These are phyloP conservation scores for Nibea albiflora DNA, from an alignment of 2,113 vertebrate species.

Conservation along the genomic window DNA sequence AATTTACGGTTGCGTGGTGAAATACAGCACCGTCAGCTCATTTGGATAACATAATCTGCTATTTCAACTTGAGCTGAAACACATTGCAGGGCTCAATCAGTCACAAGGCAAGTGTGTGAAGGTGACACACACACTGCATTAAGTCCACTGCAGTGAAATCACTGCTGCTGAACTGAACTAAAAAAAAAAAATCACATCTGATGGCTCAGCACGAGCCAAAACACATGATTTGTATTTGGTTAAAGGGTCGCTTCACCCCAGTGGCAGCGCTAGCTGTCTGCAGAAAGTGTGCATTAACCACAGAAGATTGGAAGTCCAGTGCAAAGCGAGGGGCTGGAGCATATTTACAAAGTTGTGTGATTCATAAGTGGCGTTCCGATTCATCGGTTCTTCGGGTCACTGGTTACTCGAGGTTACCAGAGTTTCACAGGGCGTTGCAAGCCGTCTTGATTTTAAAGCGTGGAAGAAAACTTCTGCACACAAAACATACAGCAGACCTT, in stretches of 20 bases:
- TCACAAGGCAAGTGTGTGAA: slow-evolving; percentile 42
- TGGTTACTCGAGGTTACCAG: no score
- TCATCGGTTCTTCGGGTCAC: not conserved
- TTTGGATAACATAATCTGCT: slow-evolving; percentile 32
- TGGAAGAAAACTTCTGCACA: no score
- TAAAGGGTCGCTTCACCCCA: not conserved
- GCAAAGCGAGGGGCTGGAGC: not conserved
- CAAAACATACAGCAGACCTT: no score
- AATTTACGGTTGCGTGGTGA: slow-evolving; percentile 4
- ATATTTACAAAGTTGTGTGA: not conserved
- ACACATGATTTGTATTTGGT: not conserved
- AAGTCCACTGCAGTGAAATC: slow-evolving; percentile 18
- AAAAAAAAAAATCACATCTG: slow-evolving; percentile 5
- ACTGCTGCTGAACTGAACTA: slow-evolving; percentile 4
- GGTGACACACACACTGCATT: slow-evolving; percentile 58
- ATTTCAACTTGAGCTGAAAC: slow-evolving; percentile 32
- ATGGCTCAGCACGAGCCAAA: not conserved
- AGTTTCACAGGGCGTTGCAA: no score
- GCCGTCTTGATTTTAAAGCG: no score
- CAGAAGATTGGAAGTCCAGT: not conserved
- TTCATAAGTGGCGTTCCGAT: not conserved
- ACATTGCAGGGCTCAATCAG: slow-evolving; percentile 30
- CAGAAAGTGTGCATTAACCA: not conserved
- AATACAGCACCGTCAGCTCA: slow-evolving; percentile 21
- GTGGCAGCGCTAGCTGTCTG: not conserved